Evolutionary conservation across 2,113 vertebrate species (phyloP).

Genomic region (Andinoacara biseriatus): DNA sequence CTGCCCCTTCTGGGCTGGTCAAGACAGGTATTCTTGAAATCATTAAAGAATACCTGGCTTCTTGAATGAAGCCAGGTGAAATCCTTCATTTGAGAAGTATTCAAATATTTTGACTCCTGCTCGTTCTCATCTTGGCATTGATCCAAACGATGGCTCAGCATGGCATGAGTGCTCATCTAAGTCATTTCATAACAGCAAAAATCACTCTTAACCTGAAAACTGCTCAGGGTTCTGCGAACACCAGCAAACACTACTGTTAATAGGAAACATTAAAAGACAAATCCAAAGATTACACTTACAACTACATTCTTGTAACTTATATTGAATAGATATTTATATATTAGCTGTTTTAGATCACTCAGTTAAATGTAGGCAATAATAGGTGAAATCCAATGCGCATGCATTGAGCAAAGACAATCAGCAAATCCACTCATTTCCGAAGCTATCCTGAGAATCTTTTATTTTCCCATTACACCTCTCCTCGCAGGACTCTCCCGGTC

Average conservation of each 20-base stretch:
- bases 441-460: neutral
- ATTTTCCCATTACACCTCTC: neutral
- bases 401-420: no score
- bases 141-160: neutral
- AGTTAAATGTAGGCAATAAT: neutral
- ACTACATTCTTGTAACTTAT: neutral
- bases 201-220: neutral
- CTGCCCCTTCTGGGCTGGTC: neutral
- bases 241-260: neutral
- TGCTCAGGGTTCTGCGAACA: neutral
- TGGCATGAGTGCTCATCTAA: neutral
- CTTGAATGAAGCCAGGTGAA: neutral
- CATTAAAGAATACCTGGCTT: no score
- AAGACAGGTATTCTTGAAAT: neutral
- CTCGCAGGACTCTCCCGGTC: slow-evolving; percentile 1
- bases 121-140: neutral
- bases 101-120: neutral
- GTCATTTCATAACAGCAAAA: no score
- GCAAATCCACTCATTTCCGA: neutral
- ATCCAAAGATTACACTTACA: neutral
- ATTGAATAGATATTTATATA: neutral
- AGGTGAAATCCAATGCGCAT: neutral
- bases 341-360: neutral
- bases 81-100: neutral
- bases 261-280: neutral